Evolutionary conservation across 2,113 vertebrate genomes (phyloP).

Genomic region (Hymenochirus boettgeri): DNA sequence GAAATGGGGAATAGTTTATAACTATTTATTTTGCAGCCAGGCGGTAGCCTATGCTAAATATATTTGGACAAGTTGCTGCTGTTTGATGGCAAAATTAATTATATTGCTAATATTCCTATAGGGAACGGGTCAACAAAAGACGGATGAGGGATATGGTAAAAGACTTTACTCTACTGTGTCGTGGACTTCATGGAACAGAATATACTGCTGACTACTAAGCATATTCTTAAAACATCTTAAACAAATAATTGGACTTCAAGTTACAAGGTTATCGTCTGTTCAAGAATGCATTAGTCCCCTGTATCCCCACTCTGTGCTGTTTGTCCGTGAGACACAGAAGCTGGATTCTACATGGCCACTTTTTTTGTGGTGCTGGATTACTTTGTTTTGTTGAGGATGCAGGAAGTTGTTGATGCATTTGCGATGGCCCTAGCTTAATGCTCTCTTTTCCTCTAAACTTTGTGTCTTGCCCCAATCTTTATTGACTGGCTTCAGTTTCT

Average conservation of each 20-base stretch:
- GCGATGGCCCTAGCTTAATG: not conserved
- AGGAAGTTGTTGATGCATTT: not conserved
- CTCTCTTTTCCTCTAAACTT: not conserved
- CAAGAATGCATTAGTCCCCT: not conserved
- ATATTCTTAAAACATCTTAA: not conserved
- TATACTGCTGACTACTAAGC: conserved; percentile 96
- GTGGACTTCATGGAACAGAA: conserved; percentile 94
- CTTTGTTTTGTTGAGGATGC: too few species aligned
- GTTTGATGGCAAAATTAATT: too few species aligned
- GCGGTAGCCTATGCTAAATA: too few species aligned
- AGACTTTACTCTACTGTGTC: conserved; percentile 93
- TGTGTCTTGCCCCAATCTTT: not conserved
- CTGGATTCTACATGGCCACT: not conserved
- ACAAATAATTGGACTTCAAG: not conserved
- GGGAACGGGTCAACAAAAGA: conserved; percentile 95
- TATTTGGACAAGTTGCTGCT: too few species aligned
- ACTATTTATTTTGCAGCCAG: too few species aligned
- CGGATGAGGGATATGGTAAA: conserved; percentile 96
- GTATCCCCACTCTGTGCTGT: not conserved
- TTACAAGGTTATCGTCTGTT: not conserved
- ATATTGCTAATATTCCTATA: conserved; percentile 46
- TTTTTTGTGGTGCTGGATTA: conserved; percentile 1
- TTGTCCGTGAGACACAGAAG: not conserved
- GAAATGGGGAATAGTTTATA: too few species aligned
- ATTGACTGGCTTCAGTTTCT: not conserved